Evolutionary conservation across 1,140 invertebrate genomes (phyloP).

Genomic region (Heliconius melpomene): DNA sequence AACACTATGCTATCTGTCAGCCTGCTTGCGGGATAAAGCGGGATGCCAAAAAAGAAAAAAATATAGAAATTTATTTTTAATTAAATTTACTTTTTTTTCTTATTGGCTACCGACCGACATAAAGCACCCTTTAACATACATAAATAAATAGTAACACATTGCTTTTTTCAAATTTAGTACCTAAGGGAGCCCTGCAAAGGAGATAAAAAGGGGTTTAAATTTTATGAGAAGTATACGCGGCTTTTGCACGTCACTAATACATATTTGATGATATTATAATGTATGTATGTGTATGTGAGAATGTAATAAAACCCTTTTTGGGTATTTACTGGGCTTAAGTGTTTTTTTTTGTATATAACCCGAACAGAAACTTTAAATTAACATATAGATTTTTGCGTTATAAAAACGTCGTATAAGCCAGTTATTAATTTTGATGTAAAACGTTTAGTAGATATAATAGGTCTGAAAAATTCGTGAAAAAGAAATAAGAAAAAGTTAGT

Average conservation of each 20-base stretch:
- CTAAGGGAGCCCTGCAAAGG: background rate
- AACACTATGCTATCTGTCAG: too few species aligned
- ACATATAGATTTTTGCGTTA: background rate
- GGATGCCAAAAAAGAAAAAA: too few species aligned
- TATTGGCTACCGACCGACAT: too few species aligned
- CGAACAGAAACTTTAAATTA: background rate
- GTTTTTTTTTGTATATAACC: background rate
- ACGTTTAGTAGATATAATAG: too few species aligned
- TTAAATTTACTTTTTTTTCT: too few species aligned
- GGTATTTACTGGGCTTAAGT: too few species aligned
- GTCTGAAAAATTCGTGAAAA: too few species aligned
- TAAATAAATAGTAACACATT: background rate
- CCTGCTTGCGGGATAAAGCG: too few species aligned
- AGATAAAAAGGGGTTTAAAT: constrained; percentile 11
- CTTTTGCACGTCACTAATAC: constrained; percentile 7
- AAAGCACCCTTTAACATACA: background rate
- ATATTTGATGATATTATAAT: constrained; percentile 7
- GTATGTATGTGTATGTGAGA: background rate
- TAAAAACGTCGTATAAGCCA: too few species aligned
- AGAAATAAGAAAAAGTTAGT: too few species aligned
- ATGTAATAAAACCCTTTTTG: background rate
- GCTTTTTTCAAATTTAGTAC: constrained; percentile 3
- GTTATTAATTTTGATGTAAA: too few species aligned
- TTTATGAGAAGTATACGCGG: constrained; percentile 2
- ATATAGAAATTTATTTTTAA: too few species aligned